Conservation (phyloP, 1,140 invertebrate genomes). For the Drosophila melanica region DNA sequence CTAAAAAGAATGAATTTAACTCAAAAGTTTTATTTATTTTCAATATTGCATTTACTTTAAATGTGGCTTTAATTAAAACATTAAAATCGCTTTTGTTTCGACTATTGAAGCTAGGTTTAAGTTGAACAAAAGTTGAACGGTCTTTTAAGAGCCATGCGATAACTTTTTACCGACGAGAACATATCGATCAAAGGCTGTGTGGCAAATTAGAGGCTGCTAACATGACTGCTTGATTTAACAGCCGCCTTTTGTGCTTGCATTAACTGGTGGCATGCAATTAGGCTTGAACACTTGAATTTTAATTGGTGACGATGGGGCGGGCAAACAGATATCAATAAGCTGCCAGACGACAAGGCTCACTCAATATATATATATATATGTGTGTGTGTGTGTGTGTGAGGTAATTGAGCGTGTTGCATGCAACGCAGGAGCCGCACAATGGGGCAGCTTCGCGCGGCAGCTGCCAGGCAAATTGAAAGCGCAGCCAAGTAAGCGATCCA, state of each 20-base stretch:
- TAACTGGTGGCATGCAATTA: conserved; percentile 59
- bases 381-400: conserved; percentile 26
- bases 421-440: conserved; percentile 30
- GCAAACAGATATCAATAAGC: conserved; percentile 62
- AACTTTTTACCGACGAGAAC: background rate
- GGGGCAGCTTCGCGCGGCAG: conserved; percentile 5
- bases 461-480: conserved; percentile 26
- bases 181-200: conserved; percentile 10
- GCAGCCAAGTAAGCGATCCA: conserved; percentile 19
- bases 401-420: conserved; percentile 65
- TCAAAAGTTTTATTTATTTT: too few species aligned
- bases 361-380: background rate
- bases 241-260: conserved; percentile 14
- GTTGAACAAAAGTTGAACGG: background rate
- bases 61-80: too few species aligned
- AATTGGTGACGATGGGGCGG: conserved; percentile 50
- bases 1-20: too few species aligned
- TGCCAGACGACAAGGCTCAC: conserved; percentile 40
- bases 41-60: too few species aligned
- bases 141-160: too few species aligned
- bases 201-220: background rate
- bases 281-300: conserved; percentile 58
- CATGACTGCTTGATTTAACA: background rate
- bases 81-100: too few species aligned
- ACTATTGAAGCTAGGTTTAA: too few species aligned